These are phyloP conservation scores for Tricholauxania praeusta DNA, from an alignment of 2,888 invertebrate genomes.

Conservation along the genomic window DNA sequence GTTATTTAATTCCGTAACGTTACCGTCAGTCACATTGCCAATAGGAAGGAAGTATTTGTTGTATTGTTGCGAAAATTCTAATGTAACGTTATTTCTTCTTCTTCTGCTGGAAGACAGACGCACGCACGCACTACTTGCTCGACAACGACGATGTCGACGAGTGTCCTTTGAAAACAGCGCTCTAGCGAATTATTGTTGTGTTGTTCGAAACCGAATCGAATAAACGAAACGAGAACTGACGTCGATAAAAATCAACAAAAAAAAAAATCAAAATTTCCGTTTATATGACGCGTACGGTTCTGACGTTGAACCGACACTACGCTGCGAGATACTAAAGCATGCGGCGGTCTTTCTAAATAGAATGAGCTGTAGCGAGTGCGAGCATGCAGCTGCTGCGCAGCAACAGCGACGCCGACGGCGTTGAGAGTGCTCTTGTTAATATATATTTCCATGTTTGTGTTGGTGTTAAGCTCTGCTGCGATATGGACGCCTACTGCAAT, in stretches of 20 bases:
- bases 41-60: too few species aligned
- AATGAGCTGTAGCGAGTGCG: slow-evolving; percentile 51
- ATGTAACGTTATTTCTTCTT: too few species aligned
- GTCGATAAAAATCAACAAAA: neutral
- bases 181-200: too few species aligned
- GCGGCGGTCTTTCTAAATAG: slow-evolving; percentile 62
- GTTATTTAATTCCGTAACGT: too few species aligned
- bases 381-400: slow-evolving; percentile 21
- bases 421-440: too few species aligned
- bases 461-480: slow-evolving; percentile 16
- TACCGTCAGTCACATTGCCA: too few species aligned
- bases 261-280: neutral
- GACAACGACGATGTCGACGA: neutral
- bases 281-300: slow-evolving; percentile 56
- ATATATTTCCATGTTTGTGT: neutral
- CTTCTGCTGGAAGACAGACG: too few species aligned
- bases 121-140: neutral
- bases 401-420: neutral
- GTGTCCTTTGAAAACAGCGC: too few species aligned
- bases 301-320: slow-evolving; percentile 67
- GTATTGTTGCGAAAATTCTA: too few species aligned
- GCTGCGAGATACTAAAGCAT: slow-evolving; percentile 58
- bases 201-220: too few species aligned
- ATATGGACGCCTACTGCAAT: slow-evolving; percentile 44
- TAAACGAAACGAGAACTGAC: neutral